These are phyloP conservation scores for Myotis vivesi DNA, from an alignment of 2,797 vertebrate genomes.

Conservation along the genomic window DNA sequence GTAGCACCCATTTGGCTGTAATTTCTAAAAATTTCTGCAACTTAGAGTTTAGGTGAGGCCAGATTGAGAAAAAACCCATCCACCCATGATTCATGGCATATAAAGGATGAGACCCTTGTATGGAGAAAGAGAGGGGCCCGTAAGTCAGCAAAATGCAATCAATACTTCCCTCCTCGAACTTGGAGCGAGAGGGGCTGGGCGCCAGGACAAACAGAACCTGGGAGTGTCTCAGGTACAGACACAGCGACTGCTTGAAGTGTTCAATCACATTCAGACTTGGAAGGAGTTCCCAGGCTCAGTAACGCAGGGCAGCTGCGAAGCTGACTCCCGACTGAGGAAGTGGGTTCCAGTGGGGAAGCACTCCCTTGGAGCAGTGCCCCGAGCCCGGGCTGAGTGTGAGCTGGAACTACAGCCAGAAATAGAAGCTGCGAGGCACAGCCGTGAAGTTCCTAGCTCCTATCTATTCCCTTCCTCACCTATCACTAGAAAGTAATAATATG, in stretches of 20 bases:
- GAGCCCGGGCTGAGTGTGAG: neutral
- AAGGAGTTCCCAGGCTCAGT: neutral
- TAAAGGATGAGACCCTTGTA: neutral
- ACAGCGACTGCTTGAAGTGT: neutral
- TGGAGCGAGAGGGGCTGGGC: neutral
- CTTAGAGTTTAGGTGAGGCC: neutral
- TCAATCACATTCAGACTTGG: neutral
- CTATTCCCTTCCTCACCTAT: neutral
- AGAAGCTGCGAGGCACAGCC: neutral
- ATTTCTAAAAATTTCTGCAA: conserved; percentile 44
- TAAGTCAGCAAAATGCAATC: neutral
- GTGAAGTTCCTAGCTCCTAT: neutral
- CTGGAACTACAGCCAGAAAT: neutral
- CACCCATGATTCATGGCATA: neutral
- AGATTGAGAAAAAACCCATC: neutral
- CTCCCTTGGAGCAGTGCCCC: neutral
- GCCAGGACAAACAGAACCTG: neutral
- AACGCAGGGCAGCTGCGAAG: neutral
- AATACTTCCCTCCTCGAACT: neutral
- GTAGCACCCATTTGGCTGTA: neutral
- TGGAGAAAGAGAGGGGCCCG: neutral
- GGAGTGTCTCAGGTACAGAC: neutral
- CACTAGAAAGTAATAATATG: neutral
- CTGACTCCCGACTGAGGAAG: neutral
- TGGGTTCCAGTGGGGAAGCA: neutral